Conservation (phyloP, 2,888 invertebrate species). For the Thera britannica region DNA sequence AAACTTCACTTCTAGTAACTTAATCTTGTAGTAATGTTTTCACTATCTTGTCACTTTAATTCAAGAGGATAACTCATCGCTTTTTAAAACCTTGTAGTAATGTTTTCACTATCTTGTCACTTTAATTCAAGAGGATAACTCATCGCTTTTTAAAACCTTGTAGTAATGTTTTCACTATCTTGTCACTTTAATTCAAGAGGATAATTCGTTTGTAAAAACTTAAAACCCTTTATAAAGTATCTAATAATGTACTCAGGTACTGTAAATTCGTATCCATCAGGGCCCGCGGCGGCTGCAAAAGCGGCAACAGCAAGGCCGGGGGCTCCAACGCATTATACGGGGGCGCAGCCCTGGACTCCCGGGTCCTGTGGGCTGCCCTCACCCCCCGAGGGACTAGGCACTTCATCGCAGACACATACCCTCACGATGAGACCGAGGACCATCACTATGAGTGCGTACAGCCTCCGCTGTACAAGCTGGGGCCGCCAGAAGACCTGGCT, state of each 20-base stretch:
- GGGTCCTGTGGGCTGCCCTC: slow-evolving; percentile 92
- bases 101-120: too few relatives aligned
- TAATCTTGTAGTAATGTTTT: too few relatives aligned
- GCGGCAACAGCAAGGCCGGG: slow-evolving; percentile 81
- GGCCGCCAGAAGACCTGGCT: slow-evolving; percentile 75
- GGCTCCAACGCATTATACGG: slow-evolving; percentile 77
- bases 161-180: too few relatives aligned
- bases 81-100: too few relatives aligned
- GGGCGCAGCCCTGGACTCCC: slow-evolving; percentile 86
- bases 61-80: too few relatives aligned
- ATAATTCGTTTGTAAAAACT: neutral
- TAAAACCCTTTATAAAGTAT: slow-evolving; percentile 11
- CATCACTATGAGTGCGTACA: slow-evolving; percentile 90
- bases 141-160: too few relatives aligned
- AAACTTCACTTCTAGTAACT: too few relatives aligned
- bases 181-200: too few relatives aligned
- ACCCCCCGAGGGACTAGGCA: slow-evolving; percentile 93
- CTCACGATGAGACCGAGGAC: slow-evolving; percentile 86
- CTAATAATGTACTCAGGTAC: slow-evolving; percentile 35
- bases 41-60: too few relatives aligned
- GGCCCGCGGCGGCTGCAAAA: slow-evolving; percentile 82
- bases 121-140: too few relatives aligned
- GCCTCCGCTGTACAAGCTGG: slow-evolving; percentile 79
- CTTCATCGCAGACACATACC: slow-evolving; percentile 88
- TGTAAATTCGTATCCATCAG: slow-evolving; percentile 49